phyloP scores from a whole-genome alignment of 2,797 vertebrate genomes.

The Tenualosa thibaudeaui region DNA sequence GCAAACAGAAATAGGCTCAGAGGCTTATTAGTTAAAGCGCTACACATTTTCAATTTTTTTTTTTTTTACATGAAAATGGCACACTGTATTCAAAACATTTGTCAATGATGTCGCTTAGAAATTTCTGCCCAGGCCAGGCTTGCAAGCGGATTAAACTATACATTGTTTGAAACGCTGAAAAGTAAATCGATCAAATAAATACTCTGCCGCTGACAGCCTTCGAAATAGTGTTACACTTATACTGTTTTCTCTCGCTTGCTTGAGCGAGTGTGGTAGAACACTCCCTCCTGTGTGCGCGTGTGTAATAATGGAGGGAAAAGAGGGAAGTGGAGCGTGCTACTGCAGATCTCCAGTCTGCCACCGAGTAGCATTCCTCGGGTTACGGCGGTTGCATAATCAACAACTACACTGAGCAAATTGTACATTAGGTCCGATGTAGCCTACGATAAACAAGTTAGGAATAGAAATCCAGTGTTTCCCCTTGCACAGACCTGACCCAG shows the following conservation, averaged over 20 bases:
- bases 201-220: neutral
- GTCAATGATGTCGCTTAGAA: neutral
- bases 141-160: neutral
- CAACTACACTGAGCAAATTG: conserved; percentile 48
- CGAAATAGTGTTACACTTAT: neutral
- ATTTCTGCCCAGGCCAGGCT: neutral
- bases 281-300: neutral
- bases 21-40: neutral
- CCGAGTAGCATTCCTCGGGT: conserved; percentile 56
- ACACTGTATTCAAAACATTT: neutral
- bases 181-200: neutral
- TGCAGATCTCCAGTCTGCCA: conserved; percentile 22
- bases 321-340: conserved; percentile 14
- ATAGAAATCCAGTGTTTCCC: conserved; percentile 17
- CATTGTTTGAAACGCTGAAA: neutral
- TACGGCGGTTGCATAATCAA: conserved; percentile 66
- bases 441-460: conserved; percentile 15
- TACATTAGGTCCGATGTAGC: conserved; percentile 24
- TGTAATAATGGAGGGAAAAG: conserved; percentile 13
- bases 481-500: neutral
- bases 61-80: neutral
- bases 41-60: neutral
- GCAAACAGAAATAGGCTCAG: neutral
- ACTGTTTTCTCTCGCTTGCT: neutral
- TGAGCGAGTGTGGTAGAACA: neutral